Percentiles rank a stretch among this genome's conserved stretches.
Evolutionary conservation across 2,888 invertebrate species (phyloP).

Genomic region (Isotomurus palustris): DNA sequence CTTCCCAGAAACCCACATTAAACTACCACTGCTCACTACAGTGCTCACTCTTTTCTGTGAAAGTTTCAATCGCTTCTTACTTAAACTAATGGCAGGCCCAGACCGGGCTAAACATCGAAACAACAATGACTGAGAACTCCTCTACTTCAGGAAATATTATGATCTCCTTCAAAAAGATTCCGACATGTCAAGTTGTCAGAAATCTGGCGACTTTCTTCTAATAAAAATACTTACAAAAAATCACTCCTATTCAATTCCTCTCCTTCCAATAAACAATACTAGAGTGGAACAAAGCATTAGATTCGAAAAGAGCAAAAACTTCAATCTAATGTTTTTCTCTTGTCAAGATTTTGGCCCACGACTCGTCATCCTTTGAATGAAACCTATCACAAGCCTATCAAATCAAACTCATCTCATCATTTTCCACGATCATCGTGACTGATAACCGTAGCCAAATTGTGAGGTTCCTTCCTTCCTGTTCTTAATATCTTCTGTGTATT

Average conservation of each 20-base stretch:
- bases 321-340: neutral
- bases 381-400: neutral
- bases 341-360: neutral
- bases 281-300: neutral
- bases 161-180: constrained; percentile 1
- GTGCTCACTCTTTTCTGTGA: no score
- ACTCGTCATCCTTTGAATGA: neutral
- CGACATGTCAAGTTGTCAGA: constrained; percentile 43
- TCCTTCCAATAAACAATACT: constrained; percentile 1
- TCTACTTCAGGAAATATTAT: no score
- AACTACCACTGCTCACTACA: no score
- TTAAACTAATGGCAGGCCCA: no score
- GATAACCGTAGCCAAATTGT: no score
- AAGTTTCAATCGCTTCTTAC: no score
- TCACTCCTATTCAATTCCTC: neutral
- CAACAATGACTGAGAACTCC: no score
- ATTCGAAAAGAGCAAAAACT: neutral
- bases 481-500: no score
- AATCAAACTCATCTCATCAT: constrained; percentile 3
- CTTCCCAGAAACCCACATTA: no score
- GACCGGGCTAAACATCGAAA: no score
- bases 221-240: constrained; percentile 32
- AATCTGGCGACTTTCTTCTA: constrained; percentile 45
- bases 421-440: neutral
- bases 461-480: no score